Base-by-base conservation (phyloP, 2,888 invertebrate genomes). In the Gisinianus flammeolus region DNA sequence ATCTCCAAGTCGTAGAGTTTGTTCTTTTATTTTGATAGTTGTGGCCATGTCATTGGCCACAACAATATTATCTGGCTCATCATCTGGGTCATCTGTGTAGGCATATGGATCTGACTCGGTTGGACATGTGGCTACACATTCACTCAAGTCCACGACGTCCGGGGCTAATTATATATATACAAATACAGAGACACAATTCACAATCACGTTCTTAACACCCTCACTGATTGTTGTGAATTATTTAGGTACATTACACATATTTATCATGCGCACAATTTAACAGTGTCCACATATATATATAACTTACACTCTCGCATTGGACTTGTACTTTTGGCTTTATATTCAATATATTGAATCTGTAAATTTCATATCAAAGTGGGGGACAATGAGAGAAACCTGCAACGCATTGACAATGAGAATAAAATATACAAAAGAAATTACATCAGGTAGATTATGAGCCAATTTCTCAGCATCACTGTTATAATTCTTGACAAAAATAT, bases 391-490 rank as follows among this genome's bases (percentile, higher is more conserved):
- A n/a, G n/a, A n/a, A n/a, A n/a, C n/a, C n/a, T n/a, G n/a, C n/a
- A n/a, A n/a, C n/a, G n/a, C n/a, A n/a, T n/a, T n/a, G n/a, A n/a
- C n/a, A n/a, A n/a, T n/a, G n/a, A n/a, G n/a, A n/a, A n/a, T n/a
- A n/a, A n/a, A n/a, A n/a, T n/a, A n/a, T n/a, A n/a, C n/a, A n/a
- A n/a, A n/a, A n/a, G n/a, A n/a, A n/a, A n/a, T n/a, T 30, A 71
- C 71, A 19, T 71, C 71, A 54, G 71, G 71, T 56, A 71, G 24
- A 56, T 71, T 71, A 56, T 71, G 71, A 30, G 71, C 71, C 30
- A 71, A 28, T 19, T 54, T 56, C 22, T 71, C 54, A 8, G 30
- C 56, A 8, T 24, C 56, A 2, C 3, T 28, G 3, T n/a, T 35
- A 26, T 71, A 24, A 56, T 71, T 44, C 5, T 19, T 16, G 12